Conservation (phyloP, 2,113 vertebrate species). For the Apeltes quadracus region DNA sequence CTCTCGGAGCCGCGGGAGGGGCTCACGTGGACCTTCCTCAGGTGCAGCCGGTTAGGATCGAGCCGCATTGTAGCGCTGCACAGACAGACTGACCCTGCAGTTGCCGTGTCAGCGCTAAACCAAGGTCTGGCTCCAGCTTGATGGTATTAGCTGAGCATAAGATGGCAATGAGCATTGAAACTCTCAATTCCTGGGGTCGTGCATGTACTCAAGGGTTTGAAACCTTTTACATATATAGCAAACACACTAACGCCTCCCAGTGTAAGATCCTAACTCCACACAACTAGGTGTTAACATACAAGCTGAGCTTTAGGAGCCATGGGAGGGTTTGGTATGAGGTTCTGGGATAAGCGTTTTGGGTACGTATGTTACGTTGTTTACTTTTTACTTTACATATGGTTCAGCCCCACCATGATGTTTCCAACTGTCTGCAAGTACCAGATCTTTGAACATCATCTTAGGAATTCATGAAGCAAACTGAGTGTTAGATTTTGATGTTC, state of each 20-base stretch:
- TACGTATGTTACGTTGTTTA: no score
- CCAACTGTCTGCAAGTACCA: no score
- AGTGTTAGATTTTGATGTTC: no score
- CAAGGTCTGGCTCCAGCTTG: neutral
- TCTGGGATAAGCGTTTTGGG: neutral
- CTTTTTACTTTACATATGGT: no score
- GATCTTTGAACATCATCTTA: no score
- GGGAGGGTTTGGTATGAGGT: neutral
- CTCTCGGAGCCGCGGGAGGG: neutral
- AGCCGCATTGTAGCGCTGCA: neutral
- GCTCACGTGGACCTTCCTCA: neutral
- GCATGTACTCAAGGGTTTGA: neutral
- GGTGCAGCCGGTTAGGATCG: neutral
- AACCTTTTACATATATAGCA: no score
- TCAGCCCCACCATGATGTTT: no score
- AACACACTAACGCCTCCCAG: no score
- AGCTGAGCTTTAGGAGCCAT: neutral
- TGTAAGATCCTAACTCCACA: no score
- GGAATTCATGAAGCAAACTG: no score
- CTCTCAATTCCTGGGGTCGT: neutral
- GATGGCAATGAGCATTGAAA: neutral
- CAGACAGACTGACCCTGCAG: neutral
- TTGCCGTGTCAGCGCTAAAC: neutral
- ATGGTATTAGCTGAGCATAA: neutral
- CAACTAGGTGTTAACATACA: neutral